Evolutionary conservation across 2,797 vertebrate genomes (phyloP).

Genomic region (Chelmon rostratus): DNA sequence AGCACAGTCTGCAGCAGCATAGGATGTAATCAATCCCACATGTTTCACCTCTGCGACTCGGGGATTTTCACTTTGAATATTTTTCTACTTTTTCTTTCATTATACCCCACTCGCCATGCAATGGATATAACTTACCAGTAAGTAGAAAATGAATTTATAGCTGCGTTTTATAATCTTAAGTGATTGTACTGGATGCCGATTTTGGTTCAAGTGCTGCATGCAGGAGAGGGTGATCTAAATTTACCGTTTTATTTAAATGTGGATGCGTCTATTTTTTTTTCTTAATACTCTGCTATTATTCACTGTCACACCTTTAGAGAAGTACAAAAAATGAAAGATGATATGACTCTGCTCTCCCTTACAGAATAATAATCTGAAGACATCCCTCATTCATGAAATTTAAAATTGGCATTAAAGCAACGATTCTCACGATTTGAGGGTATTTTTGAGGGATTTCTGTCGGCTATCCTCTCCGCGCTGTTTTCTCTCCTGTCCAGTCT

Average conservation of each 20-base stretch:
- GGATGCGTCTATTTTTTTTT: constrained; percentile 27
- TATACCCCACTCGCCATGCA: constrained; percentile 71
- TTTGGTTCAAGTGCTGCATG: constrained; percentile 25
- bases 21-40: constrained; percentile 90
- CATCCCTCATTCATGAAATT: background rate
- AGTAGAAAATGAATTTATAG: constrained; percentile 77
- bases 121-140: constrained; percentile 87
- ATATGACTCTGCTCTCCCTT: background rate
- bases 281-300: background rate
- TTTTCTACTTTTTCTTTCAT: constrained; percentile 80
- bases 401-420: constrained; percentile 12
- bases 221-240: constrained; percentile 12
- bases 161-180: constrained; percentile 41
- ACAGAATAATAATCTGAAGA: constrained; percentile 12
- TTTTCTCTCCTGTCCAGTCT: constrained; percentile 32
- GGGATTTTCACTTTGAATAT: constrained; percentile 80
- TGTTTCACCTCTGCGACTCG: constrained; percentile 80
- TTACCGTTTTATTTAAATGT: constrained; percentile 35
- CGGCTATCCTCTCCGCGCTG: background rate
- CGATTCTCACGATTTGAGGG: background rate
- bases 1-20: constrained; percentile 82
- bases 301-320: constrained; percentile 38
- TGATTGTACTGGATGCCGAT: constrained; percentile 36
- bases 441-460: constrained; percentile 23
- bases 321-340: constrained; percentile 23